A percentile compares a stretch with the other conserved stretches of the same genome.
These are phyloP conservation scores for Syrphus vitripennis DNA, from an alignment of 2,888 invertebrate genomes.

Conservation along the genomic window DNA sequence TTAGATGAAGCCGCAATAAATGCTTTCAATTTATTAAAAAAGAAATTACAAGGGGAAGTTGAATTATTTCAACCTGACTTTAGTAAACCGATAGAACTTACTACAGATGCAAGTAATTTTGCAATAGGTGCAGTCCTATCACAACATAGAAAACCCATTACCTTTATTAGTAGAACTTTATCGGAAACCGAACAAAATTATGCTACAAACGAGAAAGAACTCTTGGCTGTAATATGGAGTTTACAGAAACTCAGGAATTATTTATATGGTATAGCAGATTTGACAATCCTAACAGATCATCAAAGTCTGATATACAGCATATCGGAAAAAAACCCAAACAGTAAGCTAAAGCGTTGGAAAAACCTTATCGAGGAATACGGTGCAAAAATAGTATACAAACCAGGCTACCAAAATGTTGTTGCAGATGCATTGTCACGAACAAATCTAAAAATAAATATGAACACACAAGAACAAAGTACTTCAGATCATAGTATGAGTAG, in stretches of 20 bases:
- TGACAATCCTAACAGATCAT: too few species aligned
- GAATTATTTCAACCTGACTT: not conserved
- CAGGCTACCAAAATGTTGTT: not conserved
- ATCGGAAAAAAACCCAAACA: not conserved
- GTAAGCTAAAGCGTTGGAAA: not conserved
- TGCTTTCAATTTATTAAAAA: not conserved
- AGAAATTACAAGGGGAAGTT: not conserved
- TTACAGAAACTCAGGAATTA: too few species aligned
- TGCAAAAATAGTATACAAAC: not conserved
- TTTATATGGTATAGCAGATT: too few species aligned
- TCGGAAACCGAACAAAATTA: not conserved
- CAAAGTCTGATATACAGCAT: too few species aligned
- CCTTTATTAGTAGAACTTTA: too few species aligned
- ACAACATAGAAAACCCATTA: too few species aligned
- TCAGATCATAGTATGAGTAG: not conserved
- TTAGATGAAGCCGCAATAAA: not conserved
- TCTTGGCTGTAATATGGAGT: not conserved
- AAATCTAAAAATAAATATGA: not conserved
- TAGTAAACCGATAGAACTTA: not conserved
- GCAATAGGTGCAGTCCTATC: too few species aligned
- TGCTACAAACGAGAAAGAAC: not conserved
- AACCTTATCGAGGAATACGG: not conserved
- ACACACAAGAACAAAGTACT: not conserved
- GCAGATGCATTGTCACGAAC: too few species aligned
- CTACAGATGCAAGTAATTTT: not conserved